phyloP scores from a whole-genome alignment of 2,113 vertebrate genomes.

The Tretioscincus oriximinensis region DNA sequence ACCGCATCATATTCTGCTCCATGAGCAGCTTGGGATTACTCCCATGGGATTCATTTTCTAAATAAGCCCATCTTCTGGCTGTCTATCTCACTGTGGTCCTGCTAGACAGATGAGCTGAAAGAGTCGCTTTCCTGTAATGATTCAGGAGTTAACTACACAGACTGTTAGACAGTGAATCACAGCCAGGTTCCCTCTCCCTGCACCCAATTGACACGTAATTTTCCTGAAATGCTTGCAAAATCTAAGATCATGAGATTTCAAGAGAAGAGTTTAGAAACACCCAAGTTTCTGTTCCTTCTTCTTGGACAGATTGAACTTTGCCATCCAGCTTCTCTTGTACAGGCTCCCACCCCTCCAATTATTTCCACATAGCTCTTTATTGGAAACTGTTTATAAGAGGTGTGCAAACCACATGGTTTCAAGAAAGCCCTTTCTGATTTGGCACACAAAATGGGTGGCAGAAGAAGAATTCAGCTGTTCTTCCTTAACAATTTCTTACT shows the following conservation, averaged over 20 bases:
- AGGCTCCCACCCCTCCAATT: conserved; percentile 20
- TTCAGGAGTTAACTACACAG: conserved; percentile 62
- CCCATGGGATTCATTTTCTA: background rate
- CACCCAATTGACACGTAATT: conserved; percentile 48
- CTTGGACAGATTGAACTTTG: conserved; percentile 61
- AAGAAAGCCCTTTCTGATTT: background rate
- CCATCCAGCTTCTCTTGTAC: conserved; percentile 67
- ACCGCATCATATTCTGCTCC: background rate
- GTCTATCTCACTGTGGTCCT: background rate
- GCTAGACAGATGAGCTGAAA: conserved; percentile 1
- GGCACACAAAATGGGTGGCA: background rate
- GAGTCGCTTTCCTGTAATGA: conserved; percentile 54
- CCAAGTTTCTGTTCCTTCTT: conserved; percentile 80
- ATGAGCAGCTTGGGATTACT: background rate
- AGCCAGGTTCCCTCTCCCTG: conserved; percentile 61
- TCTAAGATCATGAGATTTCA: conserved; percentile 75
- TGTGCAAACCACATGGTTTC: background rate
- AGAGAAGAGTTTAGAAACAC: conserved; percentile 66
- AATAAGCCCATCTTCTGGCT: background rate
- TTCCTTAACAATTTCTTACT: background rate
- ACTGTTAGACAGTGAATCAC: conserved; percentile 68
- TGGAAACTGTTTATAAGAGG: conserved; percentile 16
- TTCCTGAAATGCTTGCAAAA: conserved; percentile 78
- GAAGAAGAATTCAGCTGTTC: background rate
- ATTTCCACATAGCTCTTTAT: conserved; percentile 25